A percentile compares a stretch with the other conserved stretches of the same genome.
Evolutionary conservation across 2,888 invertebrate genomes (phyloP).

Genomic region (Hirtodrosophila trivittata): DNA sequence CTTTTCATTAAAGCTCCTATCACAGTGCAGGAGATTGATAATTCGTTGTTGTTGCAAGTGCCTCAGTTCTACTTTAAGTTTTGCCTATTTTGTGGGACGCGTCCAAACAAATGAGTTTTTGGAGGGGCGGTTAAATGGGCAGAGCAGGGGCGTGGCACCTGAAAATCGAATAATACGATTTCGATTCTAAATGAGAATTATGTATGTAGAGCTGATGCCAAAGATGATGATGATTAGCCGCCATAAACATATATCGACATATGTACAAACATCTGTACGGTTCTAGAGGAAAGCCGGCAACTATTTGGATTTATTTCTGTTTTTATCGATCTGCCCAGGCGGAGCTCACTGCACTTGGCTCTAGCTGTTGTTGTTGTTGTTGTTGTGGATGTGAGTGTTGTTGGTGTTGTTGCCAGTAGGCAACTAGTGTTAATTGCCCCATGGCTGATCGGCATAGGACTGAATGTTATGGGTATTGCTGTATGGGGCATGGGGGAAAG

Average conservation of each 20-base stretch:
- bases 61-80: background rate
- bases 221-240: constrained; percentile 71
- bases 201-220: constrained; percentile 48
- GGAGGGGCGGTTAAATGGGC: constrained; percentile 17
- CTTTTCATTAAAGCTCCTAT: too few species aligned
- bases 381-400: constrained; percentile 9
- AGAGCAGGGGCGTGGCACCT: constrained; percentile 37
- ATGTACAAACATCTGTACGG: constrained; percentile 64
- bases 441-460: constrained; percentile 8
- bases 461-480: background rate
- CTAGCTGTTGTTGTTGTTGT: constrained; percentile 2
- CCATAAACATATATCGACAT: constrained; percentile 71
- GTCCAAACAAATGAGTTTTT: constrained; percentile 19
- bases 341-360: constrained; percentile 31
- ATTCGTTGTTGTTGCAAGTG: background rate
- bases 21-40: background rate
- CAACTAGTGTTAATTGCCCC: constrained; percentile 71
- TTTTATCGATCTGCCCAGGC: constrained; percentile 56
- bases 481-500: background rate
- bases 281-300: constrained; percentile 33
- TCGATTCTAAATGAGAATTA: constrained; percentile 29
- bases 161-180: constrained; percentile 54
- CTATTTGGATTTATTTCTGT: constrained; percentile 70
- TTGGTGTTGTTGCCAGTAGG: constrained; percentile 31
- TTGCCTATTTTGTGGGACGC: constrained; percentile 11